Evolutionary conservation across 2,888 invertebrate genomes (phyloP), one percentile per base, ranked within the genome.

Genomic region (Acleris holmiana): DNA sequence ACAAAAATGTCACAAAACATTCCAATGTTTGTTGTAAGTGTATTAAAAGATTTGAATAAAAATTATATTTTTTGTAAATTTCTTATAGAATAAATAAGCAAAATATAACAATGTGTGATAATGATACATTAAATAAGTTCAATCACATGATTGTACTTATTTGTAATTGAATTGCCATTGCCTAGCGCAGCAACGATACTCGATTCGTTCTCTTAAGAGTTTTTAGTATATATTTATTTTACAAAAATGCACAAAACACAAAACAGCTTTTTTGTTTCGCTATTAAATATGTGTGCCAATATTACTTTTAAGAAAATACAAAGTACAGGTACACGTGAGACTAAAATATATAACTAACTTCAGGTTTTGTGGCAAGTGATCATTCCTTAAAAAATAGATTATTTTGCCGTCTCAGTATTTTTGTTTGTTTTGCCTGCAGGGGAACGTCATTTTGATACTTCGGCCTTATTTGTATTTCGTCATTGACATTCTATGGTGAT

Each of bases 271-370:
- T 53, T 54, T 48, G 53, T 41, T 53, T 58, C 40, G 58, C 53
- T 71, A 71, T 69, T 68, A 67, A 71, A 71, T 70, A 76, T 78
- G 80, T 78, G 80, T 80, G 80, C 80, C 80, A 80, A 80, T 77
- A 61, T 62, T 62, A 59, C 58, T 53, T 61, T 64, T 64, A 64
- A 53, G 63, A 64, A 40, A 48, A 48, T 58, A 64, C 53, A 54
- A 59, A 59, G 53, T 64, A 64, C 64, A 64, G 64, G 64, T 64
- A 64, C 58, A 58, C 5, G 53, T 48, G 72, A 71, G 77, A 78
- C 78, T 77, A 75, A 35, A 76, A 73, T 69, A 72, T 62, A 71
- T 7, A 44, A 35, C 13, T 44, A 15, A n/a, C 6, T 44, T 44
- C 44, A 44, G 13, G 17, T n/a, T 44, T 17, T 44, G n/a, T 17